Percentiles rank a stretch among this genome's conserved stretches.
phyloP scores from a whole-genome alignment of 64 coral and sea anemone species.

The Stichodactyla helianthus region DNA sequence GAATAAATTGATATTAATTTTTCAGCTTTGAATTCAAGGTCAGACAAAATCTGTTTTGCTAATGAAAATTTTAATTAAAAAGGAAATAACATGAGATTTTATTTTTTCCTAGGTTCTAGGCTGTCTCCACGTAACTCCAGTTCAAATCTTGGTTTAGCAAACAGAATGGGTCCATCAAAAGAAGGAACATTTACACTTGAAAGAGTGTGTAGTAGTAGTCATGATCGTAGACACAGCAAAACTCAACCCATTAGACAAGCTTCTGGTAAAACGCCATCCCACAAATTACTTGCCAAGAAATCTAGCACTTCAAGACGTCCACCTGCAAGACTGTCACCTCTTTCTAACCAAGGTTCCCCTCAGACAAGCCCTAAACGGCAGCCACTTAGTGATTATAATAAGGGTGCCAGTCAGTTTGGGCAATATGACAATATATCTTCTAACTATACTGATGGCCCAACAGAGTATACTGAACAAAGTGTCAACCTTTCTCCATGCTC shows the following conservation, averaged over 20 bases:
- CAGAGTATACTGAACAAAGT: not conserved
- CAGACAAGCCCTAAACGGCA: not conserved
- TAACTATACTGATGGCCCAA: not conserved
- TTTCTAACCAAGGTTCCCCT: constrained; percentile 20
- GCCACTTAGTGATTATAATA: not conserved
- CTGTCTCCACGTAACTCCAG: constrained; percentile 1
- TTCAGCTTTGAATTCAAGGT: not conserved
- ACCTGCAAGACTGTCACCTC: constrained; percentile 35
- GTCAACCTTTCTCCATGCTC: constrained; percentile 54
- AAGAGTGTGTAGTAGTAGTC: constrained; percentile 4
- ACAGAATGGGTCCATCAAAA: constrained; percentile 13
- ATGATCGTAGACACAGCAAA: not conserved
- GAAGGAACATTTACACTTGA: constrained; percentile 24
- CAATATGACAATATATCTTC: not conserved
- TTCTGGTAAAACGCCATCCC: not conserved
- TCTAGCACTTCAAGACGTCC: not conserved
- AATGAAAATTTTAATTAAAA: not conserved
- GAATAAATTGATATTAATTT: not conserved
- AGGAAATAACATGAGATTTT: not conserved
- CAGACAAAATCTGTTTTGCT: not conserved
- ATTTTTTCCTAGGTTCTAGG: not conserved
- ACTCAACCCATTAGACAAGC: not conserved
- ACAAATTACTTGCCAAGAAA: not conserved
- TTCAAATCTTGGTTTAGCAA: not conserved
- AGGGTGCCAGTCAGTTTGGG: not conserved